Evolutionary conservation across 2,888 invertebrate species (phyloP), one percentile per base, ranked within the genome.

Genomic region (Cylloceria caligata): DNA sequence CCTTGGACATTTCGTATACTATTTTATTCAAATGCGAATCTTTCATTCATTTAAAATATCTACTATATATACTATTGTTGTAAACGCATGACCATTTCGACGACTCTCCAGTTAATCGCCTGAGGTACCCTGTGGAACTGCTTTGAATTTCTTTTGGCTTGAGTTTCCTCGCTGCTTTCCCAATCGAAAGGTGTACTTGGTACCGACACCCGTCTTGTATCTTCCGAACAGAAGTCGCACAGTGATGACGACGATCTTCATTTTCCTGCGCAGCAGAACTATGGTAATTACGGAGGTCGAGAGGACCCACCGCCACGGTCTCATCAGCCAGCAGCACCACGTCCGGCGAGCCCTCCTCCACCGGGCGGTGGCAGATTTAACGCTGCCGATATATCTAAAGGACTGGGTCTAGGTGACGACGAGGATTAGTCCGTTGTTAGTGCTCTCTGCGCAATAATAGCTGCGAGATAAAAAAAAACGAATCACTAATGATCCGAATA

Each of bases 341-440:
- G 81, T 9, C 49, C 86, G 4, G 83, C 88, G 0, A 88, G 74
- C 67, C 85, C 87, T 27, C 84, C 89, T 6, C 9, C 34, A 68
- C 78, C 90, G 1, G 87, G 88, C 3, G 90, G 89, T 19, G 81
- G 86, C 3, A 91, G 89, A 86, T 86, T 92, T 60, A 87, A 87
- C 11, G 92, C 92, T 3, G 90, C 90, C n/a, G 92, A 92, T 81
- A 92, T 92, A 75, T 92, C 92, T 2, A 91, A 89, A 84, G 92
- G 92, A 24, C 89, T 92, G 34, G 92, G 92, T 16, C 87, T 92
- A 19, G 84, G 88, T 30, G 90, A 90, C 72, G 89, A 90, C 49
- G 90, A 75, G 16, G 75, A 68, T 71, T 79, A 79, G 13, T 64
- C 27, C 2, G 2, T n/a, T 27, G 3, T 11, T 27, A 36, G 45